Conservation (phyloP, 1,140 invertebrate genomes). For the Micrasema minimum region DNA sequence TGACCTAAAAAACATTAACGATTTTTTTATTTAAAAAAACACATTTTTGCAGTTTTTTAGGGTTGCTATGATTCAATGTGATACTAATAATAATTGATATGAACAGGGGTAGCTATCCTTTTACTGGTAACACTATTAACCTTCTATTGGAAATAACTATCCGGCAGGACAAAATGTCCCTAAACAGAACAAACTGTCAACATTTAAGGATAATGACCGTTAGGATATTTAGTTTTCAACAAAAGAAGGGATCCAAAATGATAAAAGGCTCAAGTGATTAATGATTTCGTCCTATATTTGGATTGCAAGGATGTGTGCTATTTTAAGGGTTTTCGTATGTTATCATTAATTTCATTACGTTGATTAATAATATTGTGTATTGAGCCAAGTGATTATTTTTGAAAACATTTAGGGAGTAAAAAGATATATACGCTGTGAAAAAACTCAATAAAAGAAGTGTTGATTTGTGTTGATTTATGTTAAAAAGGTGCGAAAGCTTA, state of each 20-base stretch:
- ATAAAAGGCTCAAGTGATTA: constrained; percentile 30
- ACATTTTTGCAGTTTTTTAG: not conserved
- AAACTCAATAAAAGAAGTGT: too few relatives aligned
- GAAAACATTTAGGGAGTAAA: not conserved
- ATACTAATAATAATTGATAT: constrained; percentile 16
- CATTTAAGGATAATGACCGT: constrained; percentile 20
- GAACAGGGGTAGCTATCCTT: not conserved
- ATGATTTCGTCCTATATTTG: constrained; percentile 6
- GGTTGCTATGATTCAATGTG: not conserved
- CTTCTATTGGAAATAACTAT: not conserved
- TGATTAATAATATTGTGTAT: constrained; percentile 17
- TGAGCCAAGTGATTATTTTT: constrained; percentile 22
- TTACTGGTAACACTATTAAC: constrained; percentile 28
- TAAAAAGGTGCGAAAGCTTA: too few relatives aligned
- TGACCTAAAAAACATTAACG: too few relatives aligned
- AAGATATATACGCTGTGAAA: too few relatives aligned
- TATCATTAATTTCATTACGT: not conserved
- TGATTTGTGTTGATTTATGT: too few relatives aligned
- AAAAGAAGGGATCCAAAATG: not conserved
- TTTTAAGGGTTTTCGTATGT: constrained; percentile 14
- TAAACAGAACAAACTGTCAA: constrained; percentile 25
- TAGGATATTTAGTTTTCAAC: constrained; percentile 17
- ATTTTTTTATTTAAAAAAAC: too few relatives aligned
- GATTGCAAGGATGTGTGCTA: not conserved
- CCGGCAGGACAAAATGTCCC: constrained; percentile 1